These are phyloP conservation scores for Nasonia oneida DNA, from an alignment of 2,888 invertebrate species.

Conservation along the genomic window DNA sequence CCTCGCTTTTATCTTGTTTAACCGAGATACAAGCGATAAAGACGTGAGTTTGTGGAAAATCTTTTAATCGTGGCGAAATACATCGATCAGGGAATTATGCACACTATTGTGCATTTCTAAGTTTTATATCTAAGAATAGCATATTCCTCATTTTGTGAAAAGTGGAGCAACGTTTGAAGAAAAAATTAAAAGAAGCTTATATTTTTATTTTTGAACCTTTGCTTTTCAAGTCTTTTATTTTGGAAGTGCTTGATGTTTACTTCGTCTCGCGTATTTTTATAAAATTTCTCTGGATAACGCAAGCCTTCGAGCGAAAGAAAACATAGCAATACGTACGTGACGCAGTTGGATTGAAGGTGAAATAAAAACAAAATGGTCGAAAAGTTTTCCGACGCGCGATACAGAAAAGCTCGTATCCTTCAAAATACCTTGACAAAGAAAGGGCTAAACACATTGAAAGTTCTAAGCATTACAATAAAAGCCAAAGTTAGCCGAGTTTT, in stretches of 20 bases:
- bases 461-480: neutral
- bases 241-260: neutral
- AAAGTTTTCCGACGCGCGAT: neutral
- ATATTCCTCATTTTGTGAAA: neutral
- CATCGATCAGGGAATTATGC: neutral
- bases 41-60: neutral
- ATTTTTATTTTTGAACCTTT: neutral
- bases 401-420: neutral
- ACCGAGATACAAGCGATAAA: neutral
- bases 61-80: neutral
- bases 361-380: neutral
- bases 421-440: neutral
- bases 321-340: too few relatives aligned
- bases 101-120: too few relatives aligned
- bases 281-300: neutral
- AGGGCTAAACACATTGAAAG: conserved; percentile 8
- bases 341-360: neutral
- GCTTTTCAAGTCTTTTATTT: neutral
- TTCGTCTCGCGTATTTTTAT: too few relatives aligned
- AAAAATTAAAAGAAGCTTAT: neutral
- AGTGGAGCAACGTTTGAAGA: neutral
- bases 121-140: neutral
- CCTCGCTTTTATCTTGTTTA: neutral
- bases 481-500: conserved; percentile 1
- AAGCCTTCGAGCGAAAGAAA: too few relatives aligned